Evolutionary conservation across 2,113 vertebrate genomes (phyloP).

Genomic region (Cephalophus harveyi): DNA sequence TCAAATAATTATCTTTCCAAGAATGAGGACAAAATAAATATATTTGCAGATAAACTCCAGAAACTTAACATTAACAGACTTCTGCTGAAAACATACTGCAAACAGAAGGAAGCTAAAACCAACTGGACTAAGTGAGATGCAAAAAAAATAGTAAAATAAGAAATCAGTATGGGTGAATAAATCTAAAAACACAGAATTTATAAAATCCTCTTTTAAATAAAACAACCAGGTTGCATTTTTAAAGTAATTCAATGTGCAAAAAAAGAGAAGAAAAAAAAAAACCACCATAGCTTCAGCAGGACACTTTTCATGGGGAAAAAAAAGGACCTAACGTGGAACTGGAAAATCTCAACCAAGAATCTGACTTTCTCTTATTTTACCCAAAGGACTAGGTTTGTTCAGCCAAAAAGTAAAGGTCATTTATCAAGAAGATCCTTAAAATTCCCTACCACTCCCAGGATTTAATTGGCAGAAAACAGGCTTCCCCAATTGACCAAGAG

Average conservation of each 20-base stretch:
- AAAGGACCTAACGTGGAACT: background rate
- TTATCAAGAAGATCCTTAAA: background rate
- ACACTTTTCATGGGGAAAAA: background rate
- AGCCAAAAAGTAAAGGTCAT: background rate
- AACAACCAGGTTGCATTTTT: background rate
- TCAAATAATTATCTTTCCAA: background rate
- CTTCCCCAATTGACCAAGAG: background rate
- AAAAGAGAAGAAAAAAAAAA: background rate
- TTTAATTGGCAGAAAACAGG: background rate
- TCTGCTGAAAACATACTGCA: background rate
- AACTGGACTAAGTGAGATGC: background rate
- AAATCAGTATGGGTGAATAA: background rate
- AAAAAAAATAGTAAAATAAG: constrained; percentile 11
- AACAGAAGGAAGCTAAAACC: background rate
- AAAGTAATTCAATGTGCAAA: background rate
- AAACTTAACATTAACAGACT: background rate
- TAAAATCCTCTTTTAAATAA: constrained; percentile 13
- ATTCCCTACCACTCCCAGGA: background rate
- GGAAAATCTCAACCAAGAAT: constrained; percentile 30
- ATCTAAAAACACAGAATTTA: background rate
- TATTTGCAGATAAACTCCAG: background rate
- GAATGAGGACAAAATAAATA: background rate
- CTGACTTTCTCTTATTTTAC: background rate
- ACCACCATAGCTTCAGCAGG: background rate
- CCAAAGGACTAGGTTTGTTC: background rate